These are phyloP conservation scores for Ispidina lecontei DNA, from an alignment of 2,797 vertebrate species.

Conservation along the genomic window DNA sequence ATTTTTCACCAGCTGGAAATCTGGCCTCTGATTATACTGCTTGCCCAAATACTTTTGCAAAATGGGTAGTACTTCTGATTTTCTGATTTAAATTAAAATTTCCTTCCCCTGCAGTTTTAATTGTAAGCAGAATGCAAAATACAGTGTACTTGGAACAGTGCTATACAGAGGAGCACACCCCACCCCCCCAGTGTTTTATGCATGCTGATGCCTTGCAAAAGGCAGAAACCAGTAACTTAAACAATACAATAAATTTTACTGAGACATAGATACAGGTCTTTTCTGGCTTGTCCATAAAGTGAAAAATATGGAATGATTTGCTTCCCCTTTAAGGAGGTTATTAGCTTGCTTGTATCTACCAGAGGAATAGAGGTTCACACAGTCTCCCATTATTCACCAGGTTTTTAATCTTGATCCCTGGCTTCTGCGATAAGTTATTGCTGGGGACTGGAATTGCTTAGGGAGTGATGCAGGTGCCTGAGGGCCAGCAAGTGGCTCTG, in stretches of 20 bases:
- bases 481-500: constrained; percentile 58
- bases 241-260: constrained; percentile 71
- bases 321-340: constrained; percentile 73
- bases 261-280: constrained; percentile 55
- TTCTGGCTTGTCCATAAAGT: constrained; percentile 73
- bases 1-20: not conserved
- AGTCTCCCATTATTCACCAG: constrained; percentile 65
- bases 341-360: constrained; percentile 72
- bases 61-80: not conserved
- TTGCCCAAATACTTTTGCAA: constrained; percentile 26
- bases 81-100: constrained; percentile 5
- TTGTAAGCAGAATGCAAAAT: not conserved
- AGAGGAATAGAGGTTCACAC: constrained; percentile 49
- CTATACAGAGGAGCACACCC: not conserved
- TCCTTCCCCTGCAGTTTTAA: not conserved
- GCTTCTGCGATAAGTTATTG: constrained; percentile 53
- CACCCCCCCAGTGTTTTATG: not conserved
- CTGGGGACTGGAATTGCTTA: constrained; percentile 66
- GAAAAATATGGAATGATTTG: constrained; percentile 75
- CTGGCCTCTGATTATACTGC: not conserved
- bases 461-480: constrained; percentile 68
- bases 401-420: constrained; percentile 75
- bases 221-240: constrained; percentile 73
- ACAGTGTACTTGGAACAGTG: not conserved
- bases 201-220: constrained; percentile 20